A percentile compares a stretch with the other conserved stretches of the same genome.
phyloP scores from a whole-genome alignment of 1,140 invertebrate species.

The Drosophila bocqueti region DNA sequence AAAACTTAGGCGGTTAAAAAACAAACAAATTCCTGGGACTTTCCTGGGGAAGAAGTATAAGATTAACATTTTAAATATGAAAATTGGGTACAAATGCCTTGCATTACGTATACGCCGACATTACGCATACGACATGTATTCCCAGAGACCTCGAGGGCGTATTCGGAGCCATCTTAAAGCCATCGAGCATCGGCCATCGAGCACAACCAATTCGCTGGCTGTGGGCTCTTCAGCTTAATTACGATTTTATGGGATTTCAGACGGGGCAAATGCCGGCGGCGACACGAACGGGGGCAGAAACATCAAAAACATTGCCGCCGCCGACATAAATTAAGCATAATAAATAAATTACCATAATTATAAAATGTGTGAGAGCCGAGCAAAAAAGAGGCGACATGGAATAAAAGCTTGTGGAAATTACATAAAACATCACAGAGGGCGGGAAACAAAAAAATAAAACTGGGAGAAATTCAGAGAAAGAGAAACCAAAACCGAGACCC shows the following conservation, averaged over 20 bases:
- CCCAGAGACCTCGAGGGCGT: neutral
- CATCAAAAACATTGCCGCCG: conserved; percentile 58
- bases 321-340: conserved; percentile 70
- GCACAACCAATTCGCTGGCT: conserved; percentile 20
- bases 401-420: conserved; percentile 42
- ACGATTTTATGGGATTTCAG: conserved; percentile 53
- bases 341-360: conserved; percentile 81
- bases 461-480: neutral
- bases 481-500: conserved; percentile 3
- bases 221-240: conserved; percentile 44
- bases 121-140: conserved; percentile 3
- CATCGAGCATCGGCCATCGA: neutral
- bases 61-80: neutral
- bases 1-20: neutral
- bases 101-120: neutral
- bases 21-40: neutral
- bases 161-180: neutral
- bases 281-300: conserved; percentile 32
- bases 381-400: neutral
- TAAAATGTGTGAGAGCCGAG: conserved; percentile 40
- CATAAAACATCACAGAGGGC: conserved; percentile 38
- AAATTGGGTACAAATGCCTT: neutral
- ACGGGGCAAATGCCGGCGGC: neutral
- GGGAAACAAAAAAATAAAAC: neutral
- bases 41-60: neutral